phyloP scores from a whole-genome alignment of 2,888 invertebrate species.

The Drosophila algonquin region DNA sequence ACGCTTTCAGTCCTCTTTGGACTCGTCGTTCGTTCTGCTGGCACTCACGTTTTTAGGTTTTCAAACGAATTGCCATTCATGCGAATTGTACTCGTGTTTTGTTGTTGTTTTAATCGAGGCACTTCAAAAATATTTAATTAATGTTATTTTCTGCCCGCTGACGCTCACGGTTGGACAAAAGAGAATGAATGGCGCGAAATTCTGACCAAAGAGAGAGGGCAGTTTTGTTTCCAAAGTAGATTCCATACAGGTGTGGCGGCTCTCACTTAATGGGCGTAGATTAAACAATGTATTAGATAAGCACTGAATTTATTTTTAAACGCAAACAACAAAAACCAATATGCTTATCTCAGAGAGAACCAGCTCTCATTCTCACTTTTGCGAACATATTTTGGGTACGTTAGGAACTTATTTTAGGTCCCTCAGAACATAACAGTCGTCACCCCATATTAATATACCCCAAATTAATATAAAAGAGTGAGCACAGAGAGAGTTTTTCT shows the following conservation, averaged over 20 bases:
- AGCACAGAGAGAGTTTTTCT: not conserved
- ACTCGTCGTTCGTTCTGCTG: constrained; percentile 4
- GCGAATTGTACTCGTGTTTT: constrained; percentile 16
- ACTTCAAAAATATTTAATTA: constrained; percentile 69
- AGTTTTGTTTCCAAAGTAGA: not conserved
- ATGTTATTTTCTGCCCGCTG: constrained; percentile 29
- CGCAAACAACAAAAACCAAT: too few species aligned
- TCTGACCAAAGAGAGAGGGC: not conserved
- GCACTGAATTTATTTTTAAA: too few species aligned
- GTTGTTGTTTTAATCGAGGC: constrained; percentile 11
- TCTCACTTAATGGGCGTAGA: too few species aligned
- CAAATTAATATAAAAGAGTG: too few species aligned
- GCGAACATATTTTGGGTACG: too few species aligned
- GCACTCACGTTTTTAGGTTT: constrained; percentile 34
- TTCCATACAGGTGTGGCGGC: too few species aligned
- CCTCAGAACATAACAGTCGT: not conserved
- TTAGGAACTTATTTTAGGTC: too few species aligned
- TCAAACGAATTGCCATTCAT: constrained; percentile 27
- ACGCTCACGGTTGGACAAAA: constrained; percentile 20
- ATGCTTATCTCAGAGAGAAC: too few species aligned
- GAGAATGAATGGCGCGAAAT: not conserved
- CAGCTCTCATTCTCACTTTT: too few species aligned
- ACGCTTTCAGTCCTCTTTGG: constrained; percentile 3
- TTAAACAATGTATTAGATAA: too few species aligned
- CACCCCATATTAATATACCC: not conserved